phyloP scores from a whole-genome alignment of 2,888 invertebrate genomes.

The Brachyopa scutellaris region DNA sequence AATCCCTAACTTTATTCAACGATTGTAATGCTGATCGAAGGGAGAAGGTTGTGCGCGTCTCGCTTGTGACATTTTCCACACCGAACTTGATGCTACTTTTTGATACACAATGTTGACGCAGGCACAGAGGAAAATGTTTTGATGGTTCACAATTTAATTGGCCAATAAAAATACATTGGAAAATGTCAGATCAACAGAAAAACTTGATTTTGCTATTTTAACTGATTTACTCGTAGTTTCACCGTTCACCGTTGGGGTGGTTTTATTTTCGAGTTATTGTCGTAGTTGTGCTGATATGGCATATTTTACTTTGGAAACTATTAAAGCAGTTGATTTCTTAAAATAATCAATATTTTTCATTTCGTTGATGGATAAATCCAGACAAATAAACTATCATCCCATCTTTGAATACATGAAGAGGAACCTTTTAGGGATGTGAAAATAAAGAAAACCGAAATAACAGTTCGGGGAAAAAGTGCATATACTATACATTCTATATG shows the following conservation, averaged over 20 bases:
- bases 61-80: conserved; percentile 23
- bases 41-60: background rate
- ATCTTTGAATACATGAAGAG: background rate
- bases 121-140: conserved; percentile 18
- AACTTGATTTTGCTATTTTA: conserved; percentile 22
- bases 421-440: background rate
- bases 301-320: background rate
- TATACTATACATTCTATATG: no score
- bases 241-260: background rate
- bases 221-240: conserved; percentile 33
- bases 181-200: conserved; percentile 43
- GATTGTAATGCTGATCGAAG: background rate
- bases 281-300: background rate
- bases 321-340: background rate
- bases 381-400: background rate
- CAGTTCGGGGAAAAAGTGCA: no score
- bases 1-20: conserved; percentile 45
- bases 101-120: background rate
- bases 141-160: conserved; percentile 43
- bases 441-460: no score
- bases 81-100: conserved; percentile 21
- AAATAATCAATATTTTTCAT: background rate
- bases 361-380: background rate
- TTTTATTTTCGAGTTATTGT: no score
- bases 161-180: conserved; percentile 44